These are phyloP conservation scores for Triops cancriformis DNA, from an alignment of 1,140 invertebrate species.

Conservation along the genomic window DNA sequence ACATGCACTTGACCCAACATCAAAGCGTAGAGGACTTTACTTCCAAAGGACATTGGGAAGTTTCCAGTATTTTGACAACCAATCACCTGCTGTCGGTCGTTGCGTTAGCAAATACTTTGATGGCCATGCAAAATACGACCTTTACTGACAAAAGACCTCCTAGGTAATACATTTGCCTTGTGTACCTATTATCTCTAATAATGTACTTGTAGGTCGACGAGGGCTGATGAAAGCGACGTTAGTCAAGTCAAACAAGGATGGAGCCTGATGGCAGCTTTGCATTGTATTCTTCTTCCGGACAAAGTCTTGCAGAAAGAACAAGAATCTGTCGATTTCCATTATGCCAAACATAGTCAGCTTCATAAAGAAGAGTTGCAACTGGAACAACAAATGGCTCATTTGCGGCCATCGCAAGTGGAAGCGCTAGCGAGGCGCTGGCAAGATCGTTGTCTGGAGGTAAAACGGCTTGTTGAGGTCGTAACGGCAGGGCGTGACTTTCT, in stretches of 20 bases:
- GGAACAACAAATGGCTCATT: constrained; percentile 37
- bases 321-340: neutral
- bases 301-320: constrained; percentile 49
- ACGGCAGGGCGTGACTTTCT: neutral
- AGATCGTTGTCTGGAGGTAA: constrained; percentile 93
- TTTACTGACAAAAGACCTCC: constrained; percentile 45
- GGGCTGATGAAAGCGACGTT: constrained; percentile 67
- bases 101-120: constrained; percentile 89
- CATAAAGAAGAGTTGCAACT: neutral
- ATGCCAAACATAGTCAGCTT: neutral
- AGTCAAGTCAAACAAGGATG: constrained; percentile 92
- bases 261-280: constrained; percentile 88
- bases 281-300: constrained; percentile 92
- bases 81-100: constrained; percentile 92
- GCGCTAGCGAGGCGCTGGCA: constrained; percentile 97
- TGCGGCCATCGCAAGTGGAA: constrained; percentile 88
- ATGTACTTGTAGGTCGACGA: neutral
- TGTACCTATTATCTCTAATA: neutral
- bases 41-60: constrained; percentile 83
- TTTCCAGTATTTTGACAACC: constrained; percentile 87
- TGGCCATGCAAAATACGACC: constrained; percentile 89
- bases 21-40: constrained; percentile 51
- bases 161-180: neutral
- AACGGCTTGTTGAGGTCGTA: neutral
- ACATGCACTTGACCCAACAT: constrained; percentile 17